These are phyloP conservation scores for Actinostola sp. DNA, from an alignment of 92 coral and sea anemone genomes.

Conservation along the genomic window DNA sequence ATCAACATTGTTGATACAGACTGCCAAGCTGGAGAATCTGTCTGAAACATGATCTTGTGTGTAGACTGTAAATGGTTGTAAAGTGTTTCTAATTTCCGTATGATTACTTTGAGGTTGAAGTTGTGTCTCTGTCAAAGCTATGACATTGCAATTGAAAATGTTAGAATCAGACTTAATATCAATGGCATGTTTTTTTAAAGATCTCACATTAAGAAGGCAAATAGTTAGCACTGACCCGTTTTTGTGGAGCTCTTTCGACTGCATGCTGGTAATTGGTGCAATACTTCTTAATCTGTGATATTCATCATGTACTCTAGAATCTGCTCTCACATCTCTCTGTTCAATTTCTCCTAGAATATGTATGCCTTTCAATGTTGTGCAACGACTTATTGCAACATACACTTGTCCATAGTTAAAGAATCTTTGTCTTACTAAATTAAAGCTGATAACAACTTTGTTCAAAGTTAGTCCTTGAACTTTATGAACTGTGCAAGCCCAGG, in stretches of 20 bases:
- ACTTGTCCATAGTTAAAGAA: slow-evolving; percentile 55
- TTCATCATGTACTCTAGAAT: no score
- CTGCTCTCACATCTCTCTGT: slow-evolving; percentile 39
- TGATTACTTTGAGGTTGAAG: slow-evolving; percentile 31
- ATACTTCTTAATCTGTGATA: no score
- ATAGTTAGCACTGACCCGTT: slow-evolving; percentile 14
- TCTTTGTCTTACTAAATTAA: slow-evolving; percentile 50
- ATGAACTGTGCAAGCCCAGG: slow-evolving; percentile 54
- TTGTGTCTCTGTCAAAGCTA: slow-evolving; percentile 61
- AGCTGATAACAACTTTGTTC: slow-evolving; percentile 50
- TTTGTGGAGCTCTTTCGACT: background rate
- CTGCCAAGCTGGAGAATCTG: slow-evolving; percentile 57
- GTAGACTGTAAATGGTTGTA: slow-evolving; percentile 37
- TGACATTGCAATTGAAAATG: slow-evolving; percentile 31
- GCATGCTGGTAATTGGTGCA: slow-evolving; percentile 16
- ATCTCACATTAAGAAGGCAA: slow-evolving; percentile 33
- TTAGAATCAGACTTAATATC: slow-evolving; percentile 39
- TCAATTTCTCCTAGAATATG: slow-evolving; percentile 55
- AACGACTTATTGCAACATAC: slow-evolving; percentile 72
- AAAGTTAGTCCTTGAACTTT: slow-evolving; percentile 73
- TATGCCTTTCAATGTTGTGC: slow-evolving; percentile 52
- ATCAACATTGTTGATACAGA: slow-evolving; percentile 37
- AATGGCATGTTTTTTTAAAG: slow-evolving; percentile 67
- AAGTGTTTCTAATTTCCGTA: slow-evolving; percentile 31
- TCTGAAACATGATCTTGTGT: slow-evolving; percentile 56